Evolutionary conservation across 2,797 vertebrate genomes (phyloP).

Genomic region (Coilia nasus): DNA sequence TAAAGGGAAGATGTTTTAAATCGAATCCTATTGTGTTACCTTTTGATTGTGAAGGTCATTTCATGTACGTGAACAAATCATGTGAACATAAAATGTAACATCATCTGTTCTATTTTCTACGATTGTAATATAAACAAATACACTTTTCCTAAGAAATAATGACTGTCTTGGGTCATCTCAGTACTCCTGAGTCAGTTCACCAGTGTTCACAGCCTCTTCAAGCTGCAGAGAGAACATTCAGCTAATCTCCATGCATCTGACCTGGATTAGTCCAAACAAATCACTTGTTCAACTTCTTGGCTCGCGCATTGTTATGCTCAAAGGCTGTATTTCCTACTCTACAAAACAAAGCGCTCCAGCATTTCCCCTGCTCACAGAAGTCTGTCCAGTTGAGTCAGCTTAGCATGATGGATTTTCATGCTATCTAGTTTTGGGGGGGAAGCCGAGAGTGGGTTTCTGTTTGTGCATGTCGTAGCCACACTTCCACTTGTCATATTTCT

Average conservation of each 20-base stretch:
- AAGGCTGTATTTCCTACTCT: neutral
- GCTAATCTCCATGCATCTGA: conserved; percentile 47
- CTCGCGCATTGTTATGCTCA: conserved; percentile 53
- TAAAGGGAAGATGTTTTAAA: conserved; percentile 47
- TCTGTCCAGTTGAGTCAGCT: neutral
- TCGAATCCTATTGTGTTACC: conserved; percentile 53
- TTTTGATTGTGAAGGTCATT: conserved; percentile 48
- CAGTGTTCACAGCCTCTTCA: conserved; percentile 35
- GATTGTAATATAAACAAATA: conserved; percentile 44
- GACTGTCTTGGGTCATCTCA: neutral
- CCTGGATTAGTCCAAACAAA: conserved; percentile 64
- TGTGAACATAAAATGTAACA: conserved; percentile 56
- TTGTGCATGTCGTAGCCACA: no score
- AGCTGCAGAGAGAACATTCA: conserved; percentile 46
- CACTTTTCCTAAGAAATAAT: neutral
- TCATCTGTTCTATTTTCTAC: conserved; percentile 48
- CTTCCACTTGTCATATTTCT: neutral
- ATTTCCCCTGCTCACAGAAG: neutral
- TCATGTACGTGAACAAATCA: conserved; percentile 48
- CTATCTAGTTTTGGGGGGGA: neutral
- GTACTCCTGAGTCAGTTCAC: neutral
- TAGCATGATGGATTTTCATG: conserved; percentile 14
- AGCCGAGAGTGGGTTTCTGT: neutral
- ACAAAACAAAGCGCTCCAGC: conserved; percentile 1
- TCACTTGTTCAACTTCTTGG: conserved; percentile 53